Evolutionary conservation across 2,888 invertebrate genomes (phyloP), one percentile per base, ranked within the genome.

Genomic region (Theristus sp.): DNA sequence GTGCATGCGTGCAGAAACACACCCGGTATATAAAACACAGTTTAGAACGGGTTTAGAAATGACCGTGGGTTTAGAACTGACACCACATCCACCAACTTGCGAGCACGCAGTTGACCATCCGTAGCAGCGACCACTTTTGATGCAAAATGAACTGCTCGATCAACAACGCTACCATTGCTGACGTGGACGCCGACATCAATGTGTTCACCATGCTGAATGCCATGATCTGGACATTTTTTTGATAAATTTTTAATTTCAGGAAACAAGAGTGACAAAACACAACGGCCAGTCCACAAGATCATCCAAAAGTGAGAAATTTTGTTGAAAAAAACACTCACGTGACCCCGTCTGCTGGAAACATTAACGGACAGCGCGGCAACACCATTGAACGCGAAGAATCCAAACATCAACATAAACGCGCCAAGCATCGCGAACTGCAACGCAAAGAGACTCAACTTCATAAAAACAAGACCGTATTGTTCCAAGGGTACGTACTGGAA

Each of bases 301-400:
- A n/a, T n/a, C n/a, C n/a, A n/a, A n/a, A n/a, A n/a, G n/a, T n/a
- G n/a, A n/a, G n/a, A n/a, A n/a, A n/a, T n/a, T n/a, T n/a, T n/a
- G n/a, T n/a, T n/a, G n/a, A n/a, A n/a, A n/a, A n/a, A n/a, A n/a
- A n/a, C n/a, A n/a, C n/a, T n/a, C n/a, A n/a, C n/a, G n/a, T n/a
- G n/a, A n/a, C n/a, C n/a, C n/a, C n/a, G n/a, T n/a, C n/a, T n/a
- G n/a, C n/a, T n/a, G n/a, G n/a, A n/a, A n/a, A 17, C 38, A 38
- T 6, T 38, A 17, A 13, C 17, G 38, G 10, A 6, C 10, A 38
- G 10, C 6, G 38, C 38, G 6, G 38, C 38, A 6, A 77, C 79
- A 1, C 77, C 78, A 66, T 79, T 79, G 70, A 79, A 79, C 1
- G 78, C 76, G 59, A 79, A 67, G 69, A 79, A 78, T 1, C 78